Evolutionary conservation across 2,888 invertebrate genomes (phyloP), one percentile per base, ranked within the genome.

Genomic region (Arenicola marina): DNA sequence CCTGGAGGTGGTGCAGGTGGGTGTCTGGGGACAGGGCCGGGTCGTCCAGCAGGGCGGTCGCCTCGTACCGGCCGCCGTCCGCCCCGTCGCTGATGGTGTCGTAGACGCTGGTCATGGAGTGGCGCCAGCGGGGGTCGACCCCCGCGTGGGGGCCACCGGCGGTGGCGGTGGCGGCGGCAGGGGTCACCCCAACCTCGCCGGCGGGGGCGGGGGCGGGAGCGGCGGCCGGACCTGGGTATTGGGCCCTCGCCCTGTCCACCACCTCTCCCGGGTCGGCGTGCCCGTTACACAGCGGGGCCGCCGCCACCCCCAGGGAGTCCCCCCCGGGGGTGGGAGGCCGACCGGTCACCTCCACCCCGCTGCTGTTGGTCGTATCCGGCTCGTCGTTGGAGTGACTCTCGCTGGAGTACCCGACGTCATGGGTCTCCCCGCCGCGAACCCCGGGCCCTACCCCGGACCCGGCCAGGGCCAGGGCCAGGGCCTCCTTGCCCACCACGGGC

Each of bases 351-450:
- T 48, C 48, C 18, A 48, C 24, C 26, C 24, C 48, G 18, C 26
- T 48, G 28, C 57, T 44, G 70, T 26, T 68, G 60, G 68, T 71
- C 51, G 70, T 73, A 45, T 73, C 75, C 15, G 72, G 68, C 60
- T 83, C 83, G 61, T 83, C 82, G 48, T 77, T 79, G 3, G 81
- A 81, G 65, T 80, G 79, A 59, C 81, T 81, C 69, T 81, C 84
- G 69, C 83, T 83, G 57, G 82, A 82, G 69, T 84, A 84, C 7
- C 84, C 84, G 33, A 84, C 75, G 70, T 84, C 84, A 56, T 73
- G 73, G 24, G 15, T 24, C 31, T 66, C 66, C 46, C 32, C 33
- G 44, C 62, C 64, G 15, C 11, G 1, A 18, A 32, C 15, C 56
- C 24, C 26, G 31, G 4, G 33, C 31, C 38, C 46, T 32, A 1